Base-by-base conservation (phyloP, 2,797 vertebrate genomes). In the Schizopygopsis malacanthus region DNA sequence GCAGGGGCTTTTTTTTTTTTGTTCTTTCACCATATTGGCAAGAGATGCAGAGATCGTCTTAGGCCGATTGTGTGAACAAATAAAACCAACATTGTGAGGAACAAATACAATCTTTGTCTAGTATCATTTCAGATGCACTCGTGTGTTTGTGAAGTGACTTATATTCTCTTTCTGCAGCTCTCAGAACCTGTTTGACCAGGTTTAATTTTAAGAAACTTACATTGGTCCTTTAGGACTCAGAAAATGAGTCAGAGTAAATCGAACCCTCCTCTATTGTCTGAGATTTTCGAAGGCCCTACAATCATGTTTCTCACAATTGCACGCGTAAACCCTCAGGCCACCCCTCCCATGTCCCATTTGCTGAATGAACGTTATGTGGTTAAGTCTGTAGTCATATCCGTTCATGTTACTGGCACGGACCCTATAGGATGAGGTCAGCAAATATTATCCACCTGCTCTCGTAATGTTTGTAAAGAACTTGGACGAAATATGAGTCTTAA, bases 11-110 rank as follows among this genome's bases (percentile, higher is more conserved):
- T 88, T 87, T 87, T 87, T 88, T 87, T 89, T 85, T 78, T 72
- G 87, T 91, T 90, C 88, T 88, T 90, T 88, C 88, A 91, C 79
- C 79, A 78, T 85, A 84, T 86, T 82, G 88, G 89, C 86, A 88
- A 85, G 87, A 85, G 90, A 92, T 87, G 93, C 90, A 87, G 90
- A 92, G 88, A 91, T 91, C 92, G 91, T 92, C 94, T 92, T 85
- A 95, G 95, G 95, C 96, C 96, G n/a, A 96, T 96, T 96, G 96
- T 93, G 93, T 96, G 95, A 97, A 96, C 96, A 96, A 97, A 95
- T 94, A 96, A 95, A 89, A 76, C 86, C 75, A 88, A 90, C 76
- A 90, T 90, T 89, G 88, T 93, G 91, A 94, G 92, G 90, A 92
- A 92, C 88, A 90, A 91, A 86, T 33, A 47, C 20, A 25, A 22